A percentile compares a stretch with the other conserved stretches of the same genome.
Evolutionary conservation across 2,888 invertebrate genomes (phyloP).

Genomic region (Scaeva pyrastri): DNA sequence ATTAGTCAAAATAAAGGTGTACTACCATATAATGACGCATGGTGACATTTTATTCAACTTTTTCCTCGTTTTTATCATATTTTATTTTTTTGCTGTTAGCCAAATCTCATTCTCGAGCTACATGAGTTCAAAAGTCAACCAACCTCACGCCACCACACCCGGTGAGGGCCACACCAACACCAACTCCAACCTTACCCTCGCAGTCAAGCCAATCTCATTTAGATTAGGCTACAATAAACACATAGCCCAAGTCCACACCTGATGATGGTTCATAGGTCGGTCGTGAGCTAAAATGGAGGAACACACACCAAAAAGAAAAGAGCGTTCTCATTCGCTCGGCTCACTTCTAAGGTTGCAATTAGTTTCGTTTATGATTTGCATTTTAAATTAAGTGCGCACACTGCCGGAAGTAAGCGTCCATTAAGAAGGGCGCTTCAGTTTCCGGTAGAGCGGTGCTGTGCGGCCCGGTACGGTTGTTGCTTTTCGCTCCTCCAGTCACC

Average conservation of each 20-base stretch:
- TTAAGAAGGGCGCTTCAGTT: constrained; percentile 73
- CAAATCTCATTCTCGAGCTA: neutral
- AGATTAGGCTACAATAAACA: constrained; percentile 68
- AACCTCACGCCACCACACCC: constrained; percentile 1
- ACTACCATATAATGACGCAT: neutral
- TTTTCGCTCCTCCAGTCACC: constrained; percentile 10
- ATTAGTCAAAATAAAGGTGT: constrained; percentile 35
- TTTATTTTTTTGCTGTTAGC: neutral
- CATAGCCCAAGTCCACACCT: constrained; percentile 38
- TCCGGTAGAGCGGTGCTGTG: constrained; percentile 43
- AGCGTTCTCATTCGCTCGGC: constrained; percentile 38
- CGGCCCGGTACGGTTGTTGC: constrained; percentile 19
- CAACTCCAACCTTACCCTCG: neutral
- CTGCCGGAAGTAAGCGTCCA: constrained; percentile 74
- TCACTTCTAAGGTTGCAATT: constrained; percentile 72
- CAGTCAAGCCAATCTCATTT: constrained; percentile 69
- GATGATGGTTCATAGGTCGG: constrained; percentile 18
- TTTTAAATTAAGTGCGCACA: constrained; percentile 74
- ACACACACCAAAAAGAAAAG: constrained; percentile 10
- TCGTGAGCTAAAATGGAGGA: neutral
- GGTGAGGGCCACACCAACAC: neutral
- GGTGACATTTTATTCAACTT: constrained; percentile 7
- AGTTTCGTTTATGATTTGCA: constrained; percentile 75
- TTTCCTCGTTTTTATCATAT: neutral
- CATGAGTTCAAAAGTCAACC: constrained; percentile 49